Evolutionary conservation across 2,888 invertebrate genomes (phyloP), one percentile per base, ranked within the genome.

Genomic region (Drosophila anceps): DNA sequence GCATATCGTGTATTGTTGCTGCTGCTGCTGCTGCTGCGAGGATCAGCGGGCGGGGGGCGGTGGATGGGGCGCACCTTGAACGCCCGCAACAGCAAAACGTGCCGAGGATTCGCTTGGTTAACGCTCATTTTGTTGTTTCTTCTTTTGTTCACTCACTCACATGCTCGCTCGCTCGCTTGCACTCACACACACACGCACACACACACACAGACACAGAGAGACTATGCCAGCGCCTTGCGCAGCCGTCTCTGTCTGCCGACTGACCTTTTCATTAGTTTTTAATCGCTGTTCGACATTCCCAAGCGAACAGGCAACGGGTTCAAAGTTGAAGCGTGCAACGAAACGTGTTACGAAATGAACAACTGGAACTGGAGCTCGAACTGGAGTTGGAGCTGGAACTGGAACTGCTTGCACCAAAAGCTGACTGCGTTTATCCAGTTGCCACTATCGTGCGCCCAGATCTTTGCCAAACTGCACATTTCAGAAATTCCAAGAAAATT

Each of bases 91-190:
- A 70, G 64, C 64, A 84, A 84, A 84, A 90, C 84, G 90, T 84
- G 84, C 90, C 53, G 90, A 88, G 84, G 90, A 84, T 90, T 90
- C 86, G 84, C 90, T 84, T 84, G 84, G 90, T 82, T 84, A 84
- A 84, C 90, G 90, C 84, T 84, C 84, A 84, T 84, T 84, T 84
- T 90, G 84, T 84, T 90, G 77, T 65, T 50, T n/a, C n/a, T 50
- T 50, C 29, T 50, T 88, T 51, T 33, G 10, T 62, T 55, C 50
- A 24, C 54, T 27, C 60, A 13, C 51, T 29, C 44, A 27, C 51
- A 13, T 53, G 20, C 68, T 35, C 53, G 20, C 43, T 20, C 58
- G 37, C 24, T 20, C 58, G 37, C 24, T 37, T 27, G 2, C 51
- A 46, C 37, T 43, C 41, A 48, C 46, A 48, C 46, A 29, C 29